Percentiles rank a stretch among this genome's conserved stretches.
Conservation (phyloP, 2,113 vertebrate species). For the Eurystomus gularis region DNA sequence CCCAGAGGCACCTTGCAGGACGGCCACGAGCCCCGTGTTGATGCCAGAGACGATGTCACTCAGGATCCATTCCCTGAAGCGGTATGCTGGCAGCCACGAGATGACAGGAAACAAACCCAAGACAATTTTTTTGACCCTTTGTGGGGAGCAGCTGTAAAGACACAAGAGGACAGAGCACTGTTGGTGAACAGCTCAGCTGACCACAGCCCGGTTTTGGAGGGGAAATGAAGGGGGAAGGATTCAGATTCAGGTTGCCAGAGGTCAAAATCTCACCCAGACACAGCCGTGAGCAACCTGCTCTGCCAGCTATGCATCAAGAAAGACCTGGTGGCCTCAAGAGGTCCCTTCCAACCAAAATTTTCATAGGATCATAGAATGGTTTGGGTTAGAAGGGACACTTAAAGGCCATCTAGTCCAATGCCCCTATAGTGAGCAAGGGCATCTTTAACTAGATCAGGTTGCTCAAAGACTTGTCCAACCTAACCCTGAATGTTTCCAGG, state of each 20-base stretch:
- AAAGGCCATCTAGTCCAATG: neutral
- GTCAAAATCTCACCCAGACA: neutral
- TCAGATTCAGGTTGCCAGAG: neutral
- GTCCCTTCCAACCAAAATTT: neutral
- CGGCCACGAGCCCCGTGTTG: constrained; percentile 93
- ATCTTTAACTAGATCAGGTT: neutral
- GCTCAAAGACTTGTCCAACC: neutral
- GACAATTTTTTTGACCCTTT: constrained; percentile 78
- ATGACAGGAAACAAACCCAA: constrained; percentile 83
- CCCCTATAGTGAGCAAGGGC: too few relatives aligned
- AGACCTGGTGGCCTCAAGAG: neutral
- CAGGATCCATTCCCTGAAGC: constrained; percentile 87
- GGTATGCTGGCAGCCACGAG: constrained; percentile 87
- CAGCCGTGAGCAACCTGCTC: neutral
- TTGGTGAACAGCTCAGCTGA: neutral
- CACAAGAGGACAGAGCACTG: constrained; percentile 6
- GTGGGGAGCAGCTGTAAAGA: constrained; percentile 82
- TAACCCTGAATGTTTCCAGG: neutral
- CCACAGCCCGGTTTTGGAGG: neutral
- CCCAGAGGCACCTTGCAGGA: constrained; percentile 86
- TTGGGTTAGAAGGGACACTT: neutral
- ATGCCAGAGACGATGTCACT: constrained; percentile 90
- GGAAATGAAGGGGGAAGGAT: neutral
- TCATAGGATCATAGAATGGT: neutral
- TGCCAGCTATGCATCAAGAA: neutral